Evolutionary conservation across 2,888 invertebrate genomes (phyloP).

Genomic region (Agrypnus murinus): DNA sequence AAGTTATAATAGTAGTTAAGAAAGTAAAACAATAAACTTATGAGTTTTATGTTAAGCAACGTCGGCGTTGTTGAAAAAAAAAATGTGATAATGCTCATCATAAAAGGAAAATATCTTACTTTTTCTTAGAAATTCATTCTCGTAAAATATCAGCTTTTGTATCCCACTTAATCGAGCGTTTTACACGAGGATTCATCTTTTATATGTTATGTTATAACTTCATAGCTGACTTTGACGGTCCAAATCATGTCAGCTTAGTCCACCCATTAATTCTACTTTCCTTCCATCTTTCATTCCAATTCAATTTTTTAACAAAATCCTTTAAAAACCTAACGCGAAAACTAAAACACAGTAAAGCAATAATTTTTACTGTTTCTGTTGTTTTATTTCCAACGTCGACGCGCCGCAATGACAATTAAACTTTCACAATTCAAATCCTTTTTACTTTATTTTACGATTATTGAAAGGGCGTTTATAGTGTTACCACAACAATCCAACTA

Average conservation of each 20-base stretch:
- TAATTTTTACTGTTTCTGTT: background rate
- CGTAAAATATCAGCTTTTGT: constrained; percentile 34
- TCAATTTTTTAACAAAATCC: constrained; percentile 6
- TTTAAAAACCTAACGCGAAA: background rate
- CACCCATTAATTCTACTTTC: constrained; percentile 24
- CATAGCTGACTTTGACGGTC: constrained; percentile 24
- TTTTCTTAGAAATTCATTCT: constrained; percentile 28
- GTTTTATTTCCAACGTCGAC: background rate
- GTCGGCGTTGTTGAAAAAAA: constrained; percentile 11
- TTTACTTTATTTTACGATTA: background rate
- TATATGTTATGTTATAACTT: constrained; percentile 31
- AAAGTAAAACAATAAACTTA: constrained; percentile 4
- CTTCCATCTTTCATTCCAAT: constrained; percentile 2
- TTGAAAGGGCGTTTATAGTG: background rate
- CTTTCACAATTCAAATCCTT: background rate
- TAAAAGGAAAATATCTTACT: constrained; percentile 28
- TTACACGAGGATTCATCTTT: constrained; percentile 35
- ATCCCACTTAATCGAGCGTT: constrained; percentile 31
- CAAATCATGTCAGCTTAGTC: constrained; percentile 26
- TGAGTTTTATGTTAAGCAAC: background rate
- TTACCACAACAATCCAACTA: constrained; percentile 10
- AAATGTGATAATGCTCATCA: constrained; percentile 22
- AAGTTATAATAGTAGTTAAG: too few relatives aligned
- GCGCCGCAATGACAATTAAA: background rate
- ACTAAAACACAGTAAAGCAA: too few relatives aligned